Conservation (phyloP, 1,140 invertebrate species). For the Euschistus heros region DNA sequence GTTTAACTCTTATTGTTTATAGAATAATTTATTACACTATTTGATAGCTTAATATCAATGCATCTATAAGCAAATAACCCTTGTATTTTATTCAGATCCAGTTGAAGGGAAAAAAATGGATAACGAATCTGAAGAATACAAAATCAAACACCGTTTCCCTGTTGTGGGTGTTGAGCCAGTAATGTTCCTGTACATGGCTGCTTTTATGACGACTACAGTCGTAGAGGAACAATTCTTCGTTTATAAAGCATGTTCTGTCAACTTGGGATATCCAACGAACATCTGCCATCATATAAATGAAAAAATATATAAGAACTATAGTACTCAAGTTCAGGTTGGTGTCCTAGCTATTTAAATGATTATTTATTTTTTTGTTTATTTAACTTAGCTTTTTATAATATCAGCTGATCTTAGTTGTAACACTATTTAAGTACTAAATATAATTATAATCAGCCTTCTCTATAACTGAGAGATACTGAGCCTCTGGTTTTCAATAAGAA, state of each 20-base stretch:
- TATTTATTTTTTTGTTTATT: too few species aligned
- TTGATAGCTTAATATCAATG: too few species aligned
- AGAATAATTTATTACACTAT: too few species aligned
- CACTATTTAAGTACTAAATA: too few species aligned
- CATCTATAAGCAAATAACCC: not conserved
- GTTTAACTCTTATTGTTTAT: too few species aligned
- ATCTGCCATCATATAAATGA: slow-evolving; percentile 50
- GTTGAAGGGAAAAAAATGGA: too few species aligned
- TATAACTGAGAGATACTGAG: too few species aligned
- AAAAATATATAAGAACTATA: slow-evolving; percentile 41
- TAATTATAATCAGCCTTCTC: too few species aligned
- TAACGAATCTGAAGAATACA: not conserved
- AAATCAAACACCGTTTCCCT: not conserved
- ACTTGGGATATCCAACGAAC: slow-evolving; percentile 50
- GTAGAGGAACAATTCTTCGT: slow-evolving; percentile 63
- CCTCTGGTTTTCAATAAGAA: too few species aligned
- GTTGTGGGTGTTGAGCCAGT: slow-evolving; percentile 55
- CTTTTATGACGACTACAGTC: slow-evolving; percentile 63
- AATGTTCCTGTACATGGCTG: slow-evolving; percentile 70
- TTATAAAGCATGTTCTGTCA: slow-evolving; percentile 56
- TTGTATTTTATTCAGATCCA: not conserved
- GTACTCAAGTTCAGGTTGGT: slow-evolving; percentile 50
- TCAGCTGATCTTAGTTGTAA: too few species aligned
- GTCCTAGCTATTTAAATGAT: not conserved
- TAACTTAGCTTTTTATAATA: too few species aligned